phyloP scores from a whole-genome alignment of 2,113 vertebrate species.

The Pluvialis apricaria region DNA sequence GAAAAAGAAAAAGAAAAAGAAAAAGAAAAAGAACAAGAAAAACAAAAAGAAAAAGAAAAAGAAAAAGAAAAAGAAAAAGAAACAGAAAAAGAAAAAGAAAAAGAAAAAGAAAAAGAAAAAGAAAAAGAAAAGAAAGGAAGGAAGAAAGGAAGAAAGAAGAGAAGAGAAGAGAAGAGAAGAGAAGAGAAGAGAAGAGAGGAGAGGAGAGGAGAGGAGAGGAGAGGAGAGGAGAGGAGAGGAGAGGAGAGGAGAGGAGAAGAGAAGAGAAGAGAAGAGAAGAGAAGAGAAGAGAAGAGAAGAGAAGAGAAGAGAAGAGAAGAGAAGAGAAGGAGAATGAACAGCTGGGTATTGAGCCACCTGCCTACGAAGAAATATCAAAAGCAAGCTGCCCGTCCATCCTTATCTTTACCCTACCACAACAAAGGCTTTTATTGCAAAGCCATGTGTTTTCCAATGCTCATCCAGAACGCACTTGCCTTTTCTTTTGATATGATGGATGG shows the following conservation, averaged over 20 bases:
- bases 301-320: fast-evolving
- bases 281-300: no score
- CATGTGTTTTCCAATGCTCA: background rate
- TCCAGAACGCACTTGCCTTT: background rate
- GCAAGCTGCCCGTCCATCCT: background rate
- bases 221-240: no score
- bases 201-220: background rate
- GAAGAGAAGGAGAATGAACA: background rate
- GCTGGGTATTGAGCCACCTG: background rate
- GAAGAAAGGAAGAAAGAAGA: fast-evolving
- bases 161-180: no score
- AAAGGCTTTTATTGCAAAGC: background rate
- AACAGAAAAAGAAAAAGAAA: fast-evolving
- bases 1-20: no score
- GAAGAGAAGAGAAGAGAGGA: no score
- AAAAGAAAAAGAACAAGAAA: background rate
- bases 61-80: no score
- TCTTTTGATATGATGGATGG: background rate
- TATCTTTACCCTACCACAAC: background rate
- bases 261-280: background rate
- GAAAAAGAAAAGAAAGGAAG: no score
- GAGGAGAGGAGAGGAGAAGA: fast-evolving
- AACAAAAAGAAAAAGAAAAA: no score
- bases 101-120: fast-evolving
- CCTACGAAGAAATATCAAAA: background rate